Evolutionary conservation across 2,113 vertebrate species (phyloP).

Genomic region (Dissostichus mawsoni): DNA sequence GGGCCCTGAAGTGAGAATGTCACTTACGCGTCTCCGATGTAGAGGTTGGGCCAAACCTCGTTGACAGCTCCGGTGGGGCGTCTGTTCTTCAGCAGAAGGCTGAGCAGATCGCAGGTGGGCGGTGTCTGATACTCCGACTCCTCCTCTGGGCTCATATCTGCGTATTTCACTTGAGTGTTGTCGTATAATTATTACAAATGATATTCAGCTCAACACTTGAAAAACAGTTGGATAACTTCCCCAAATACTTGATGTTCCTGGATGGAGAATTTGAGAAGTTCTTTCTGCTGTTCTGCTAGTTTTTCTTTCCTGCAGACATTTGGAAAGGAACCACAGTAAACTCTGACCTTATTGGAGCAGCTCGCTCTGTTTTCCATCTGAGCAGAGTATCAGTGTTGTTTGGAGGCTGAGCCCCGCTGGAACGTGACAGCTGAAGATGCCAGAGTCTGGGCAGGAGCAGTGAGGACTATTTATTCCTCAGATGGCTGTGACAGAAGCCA

Average conservation of each 20-base stretch:
- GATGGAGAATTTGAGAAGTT: constrained; percentile 6
- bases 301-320: constrained; percentile 14
- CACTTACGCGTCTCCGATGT: constrained; percentile 81
- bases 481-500: constrained; percentile 60
- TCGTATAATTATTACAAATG: constrained; percentile 49
- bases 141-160: constrained; percentile 59
- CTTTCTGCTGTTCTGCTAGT: constrained; percentile 4
- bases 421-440: constrained; percentile 72
- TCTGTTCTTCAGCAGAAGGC: constrained; percentile 81
- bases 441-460: constrained; percentile 55
- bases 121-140: constrained; percentile 76
- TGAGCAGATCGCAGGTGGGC: constrained; percentile 77
- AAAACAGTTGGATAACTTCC: constrained; percentile 10
- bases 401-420: constrained; percentile 45
- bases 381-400: constrained; percentile 58
- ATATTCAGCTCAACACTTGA: constrained; percentile 1
- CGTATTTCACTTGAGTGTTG: constrained; percentile 37
- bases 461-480: constrained; percentile 71
- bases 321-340: constrained; percentile 10
- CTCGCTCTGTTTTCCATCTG: constrained; percentile 47
- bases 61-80: constrained; percentile 77
- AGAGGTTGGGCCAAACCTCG: constrained; percentile 83
- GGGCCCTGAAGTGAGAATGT: constrained; percentile 62
- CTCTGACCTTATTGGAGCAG: constrained; percentile 5
- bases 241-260: constrained; percentile 18